Evolutionary conservation across 2,888 invertebrate genomes (phyloP).

Genomic region (Plebejus argus): DNA sequence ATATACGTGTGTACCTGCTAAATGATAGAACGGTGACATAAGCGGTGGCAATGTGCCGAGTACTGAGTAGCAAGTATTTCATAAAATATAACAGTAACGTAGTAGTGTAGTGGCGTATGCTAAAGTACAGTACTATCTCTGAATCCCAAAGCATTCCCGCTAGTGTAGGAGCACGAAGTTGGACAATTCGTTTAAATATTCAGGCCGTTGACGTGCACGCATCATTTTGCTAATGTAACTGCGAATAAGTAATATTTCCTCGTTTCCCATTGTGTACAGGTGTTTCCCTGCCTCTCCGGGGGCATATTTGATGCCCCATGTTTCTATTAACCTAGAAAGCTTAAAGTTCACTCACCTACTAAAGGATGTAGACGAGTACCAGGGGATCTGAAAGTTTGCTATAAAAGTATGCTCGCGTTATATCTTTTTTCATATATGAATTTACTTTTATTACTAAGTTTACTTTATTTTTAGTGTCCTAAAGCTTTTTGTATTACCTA

Average conservation of each 20-base stretch:
- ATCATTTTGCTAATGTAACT: slow-evolving; percentile 31
- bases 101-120: slow-evolving; percentile 11
- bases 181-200: slow-evolving; percentile 28
- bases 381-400: slow-evolving; percentile 34
- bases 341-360: slow-evolving; percentile 46
- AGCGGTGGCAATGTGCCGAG: slow-evolving; percentile 19
- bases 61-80: slow-evolving; percentile 4
- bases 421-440: slow-evolving; percentile 9
- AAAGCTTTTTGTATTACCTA: neutral
- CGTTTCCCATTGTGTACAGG: slow-evolving; percentile 46
- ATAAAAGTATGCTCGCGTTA: slow-evolving; percentile 28
- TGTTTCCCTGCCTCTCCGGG: slow-evolving; percentile 44
- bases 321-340: slow-evolving; percentile 48
- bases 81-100: slow-evolving; percentile 3
- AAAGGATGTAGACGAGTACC: slow-evolving; percentile 42
- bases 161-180: slow-evolving; percentile 11
- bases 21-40: neutral
- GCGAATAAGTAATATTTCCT: slow-evolving; percentile 31
- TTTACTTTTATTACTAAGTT: slow-evolving; percentile 20
- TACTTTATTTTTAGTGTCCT: neutral
- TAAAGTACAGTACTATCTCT: slow-evolving; percentile 13
- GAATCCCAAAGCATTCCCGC: slow-evolving; percentile 16
- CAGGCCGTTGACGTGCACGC: slow-evolving; percentile 19
- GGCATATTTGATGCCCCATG: slow-evolving; percentile 45
- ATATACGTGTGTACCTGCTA: neutral